Conservation (phyloP, 2,113 vertebrate species). For the Tringa solitaria region DNA sequence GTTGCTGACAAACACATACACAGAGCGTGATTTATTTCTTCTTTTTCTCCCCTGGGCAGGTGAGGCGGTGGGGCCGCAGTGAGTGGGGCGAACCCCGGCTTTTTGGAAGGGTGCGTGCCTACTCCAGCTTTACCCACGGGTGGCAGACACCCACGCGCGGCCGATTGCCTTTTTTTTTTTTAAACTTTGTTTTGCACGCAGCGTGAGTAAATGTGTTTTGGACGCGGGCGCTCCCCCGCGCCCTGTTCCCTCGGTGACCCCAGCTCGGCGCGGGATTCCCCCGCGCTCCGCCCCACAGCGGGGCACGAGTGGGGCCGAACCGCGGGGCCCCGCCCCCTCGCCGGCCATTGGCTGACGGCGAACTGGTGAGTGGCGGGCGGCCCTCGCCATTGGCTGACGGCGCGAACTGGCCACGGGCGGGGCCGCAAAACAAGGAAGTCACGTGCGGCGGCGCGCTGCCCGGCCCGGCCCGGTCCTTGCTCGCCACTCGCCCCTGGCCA, state of each 20-base stretch:
- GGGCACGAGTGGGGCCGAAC: neutral
- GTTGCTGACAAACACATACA: constrained; percentile 21
- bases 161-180: neutral
- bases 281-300: neutral
- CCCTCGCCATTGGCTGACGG: constrained; percentile 72
- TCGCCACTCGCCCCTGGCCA: neutral
- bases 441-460: constrained; percentile 1
- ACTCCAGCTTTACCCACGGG: neutral
- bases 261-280: neutral
- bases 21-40: no score
- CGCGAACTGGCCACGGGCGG: constrained; percentile 74
- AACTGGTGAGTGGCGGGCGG: constrained; percentile 88
- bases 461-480: neutral
- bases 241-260: neutral
- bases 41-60: neutral
- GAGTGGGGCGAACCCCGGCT: neutral
- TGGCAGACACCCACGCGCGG: neutral
- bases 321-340: neutral
- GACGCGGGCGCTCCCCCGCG: neutral
- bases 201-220: fast-evolving
- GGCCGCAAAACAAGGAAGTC: constrained; percentile 83
- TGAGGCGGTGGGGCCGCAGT: fast-evolving
- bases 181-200: neutral
- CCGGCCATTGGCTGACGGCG: constrained; percentile 76
- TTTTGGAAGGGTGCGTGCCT: neutral